Percentiles rank a stretch among this genome's conserved stretches.
Evolutionary conservation across 2,888 invertebrate species (phyloP).

Genomic region (Laothoe populi): DNA sequence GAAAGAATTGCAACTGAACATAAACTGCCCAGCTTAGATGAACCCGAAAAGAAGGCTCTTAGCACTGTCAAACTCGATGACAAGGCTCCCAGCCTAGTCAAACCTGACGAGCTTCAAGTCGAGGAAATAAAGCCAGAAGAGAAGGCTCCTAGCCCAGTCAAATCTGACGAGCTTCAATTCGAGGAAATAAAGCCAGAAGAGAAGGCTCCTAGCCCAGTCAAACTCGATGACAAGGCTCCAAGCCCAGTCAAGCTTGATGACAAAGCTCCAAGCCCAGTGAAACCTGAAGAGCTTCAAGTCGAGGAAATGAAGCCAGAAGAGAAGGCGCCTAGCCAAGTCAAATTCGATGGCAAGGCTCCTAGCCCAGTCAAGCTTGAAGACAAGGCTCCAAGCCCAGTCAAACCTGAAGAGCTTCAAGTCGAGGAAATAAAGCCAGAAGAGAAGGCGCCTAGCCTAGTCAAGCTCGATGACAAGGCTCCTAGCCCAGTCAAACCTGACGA

Average conservation of each 20-base stretch:
- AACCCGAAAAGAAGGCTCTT: too few species aligned
- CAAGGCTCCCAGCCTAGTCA: neutral
- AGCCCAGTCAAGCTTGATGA: constrained; percentile 1
- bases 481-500: constrained; percentile 23
- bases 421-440: constrained; percentile 16
- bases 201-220: neutral
- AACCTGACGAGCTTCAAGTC: too few species aligned
- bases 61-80: constrained; percentile 14
- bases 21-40: too few species aligned
- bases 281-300: constrained; percentile 22
- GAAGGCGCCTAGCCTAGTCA: constrained; percentile 10
- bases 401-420: constrained; percentile 1
- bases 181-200: neutral
- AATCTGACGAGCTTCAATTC: constrained; percentile 21
- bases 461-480: constrained; percentile 8
- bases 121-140: too few species aligned
- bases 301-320: too few species aligned
- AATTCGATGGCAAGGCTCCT: constrained; percentile 27
- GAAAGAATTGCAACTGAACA: too few species aligned
- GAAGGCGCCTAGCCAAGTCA: constrained; percentile 25
- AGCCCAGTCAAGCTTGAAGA: constrained; percentile 22
- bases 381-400: constrained; percentile 20
- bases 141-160: constrained; percentile 23
- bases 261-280: constrained; percentile 23
- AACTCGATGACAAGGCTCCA: neutral